phyloP scores from a whole-genome alignment of 2,797 vertebrate species.

The Argya squamiceps region DNA sequence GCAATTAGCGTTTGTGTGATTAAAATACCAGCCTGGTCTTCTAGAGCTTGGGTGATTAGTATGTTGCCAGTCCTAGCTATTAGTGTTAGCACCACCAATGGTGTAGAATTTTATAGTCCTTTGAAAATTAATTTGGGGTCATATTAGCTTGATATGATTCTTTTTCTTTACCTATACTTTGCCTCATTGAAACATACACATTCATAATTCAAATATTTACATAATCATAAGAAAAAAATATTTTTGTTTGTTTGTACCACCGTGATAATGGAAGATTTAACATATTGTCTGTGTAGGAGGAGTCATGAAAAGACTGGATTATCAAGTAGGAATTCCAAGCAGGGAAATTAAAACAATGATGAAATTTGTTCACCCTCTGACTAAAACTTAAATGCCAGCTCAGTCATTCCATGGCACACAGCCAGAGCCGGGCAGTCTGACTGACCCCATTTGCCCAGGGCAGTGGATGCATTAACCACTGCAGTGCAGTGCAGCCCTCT shows the following conservation, averaged over 20 bases:
- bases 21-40: slow-evolving; percentile 44
- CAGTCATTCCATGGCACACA: background rate
- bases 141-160: background rate
- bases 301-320: background rate
- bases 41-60: background rate
- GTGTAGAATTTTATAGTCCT: background rate
- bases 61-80: background rate
- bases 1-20: background rate
- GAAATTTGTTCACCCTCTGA: background rate
- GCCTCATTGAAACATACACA: background rate
- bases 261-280: background rate
- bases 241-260: background rate
- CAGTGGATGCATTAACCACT: background rate
- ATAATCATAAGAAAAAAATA: background rate
- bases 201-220: background rate
- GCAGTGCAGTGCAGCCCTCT: background rate
- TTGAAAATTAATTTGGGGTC: background rate
- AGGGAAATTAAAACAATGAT: background rate
- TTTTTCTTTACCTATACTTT: background rate
- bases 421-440: background rate
- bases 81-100: background rate
- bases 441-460: background rate
- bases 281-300: background rate
- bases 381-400: background rate
- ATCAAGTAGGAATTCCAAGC: background rate